These are phyloP conservation scores for Montipora cactus DNA, from an alignment of 64 coral and sea anemone species.

Conservation along the genomic window DNA sequence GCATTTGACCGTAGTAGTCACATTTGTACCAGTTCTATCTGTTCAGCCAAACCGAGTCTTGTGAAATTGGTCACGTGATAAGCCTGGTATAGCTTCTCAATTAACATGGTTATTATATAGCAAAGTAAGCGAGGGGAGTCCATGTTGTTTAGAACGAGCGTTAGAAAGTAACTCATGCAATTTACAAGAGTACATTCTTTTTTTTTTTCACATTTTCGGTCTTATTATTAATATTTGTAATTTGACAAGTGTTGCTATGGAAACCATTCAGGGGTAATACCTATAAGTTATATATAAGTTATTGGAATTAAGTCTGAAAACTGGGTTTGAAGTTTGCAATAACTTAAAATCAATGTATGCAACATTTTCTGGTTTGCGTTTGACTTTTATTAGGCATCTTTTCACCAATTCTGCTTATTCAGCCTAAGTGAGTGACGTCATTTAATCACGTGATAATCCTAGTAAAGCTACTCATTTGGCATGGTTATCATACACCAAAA, in stretches of 20 bases:
- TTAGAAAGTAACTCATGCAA: too few relatives aligned
- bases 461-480: conserved; percentile 24
- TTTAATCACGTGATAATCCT: conserved; percentile 49
- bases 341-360: not conserved
- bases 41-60: too few relatives aligned
- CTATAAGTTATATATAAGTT: not conserved
- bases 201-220: not conserved
- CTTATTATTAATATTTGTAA: not conserved
- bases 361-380: not conserved
- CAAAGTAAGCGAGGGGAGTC: too few relatives aligned
- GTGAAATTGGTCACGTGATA: too few relatives aligned
- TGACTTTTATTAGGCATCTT: not conserved
- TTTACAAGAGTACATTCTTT: not conserved
- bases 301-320: not conserved
- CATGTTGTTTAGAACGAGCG: too few relatives aligned
- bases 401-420: not conserved
- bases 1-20: too few relatives aligned
- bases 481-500: conserved; percentile 46
- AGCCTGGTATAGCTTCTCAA: too few relatives aligned
- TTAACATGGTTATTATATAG: too few relatives aligned
- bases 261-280: not conserved
- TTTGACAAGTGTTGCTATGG: not conserved
- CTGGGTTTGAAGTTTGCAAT: not conserved
- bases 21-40: too few relatives aligned
- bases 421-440: conserved; percentile 37